Base-by-base conservation (phyloP, 2,888 invertebrate species). In the Blastobasis adustella region DNA sequence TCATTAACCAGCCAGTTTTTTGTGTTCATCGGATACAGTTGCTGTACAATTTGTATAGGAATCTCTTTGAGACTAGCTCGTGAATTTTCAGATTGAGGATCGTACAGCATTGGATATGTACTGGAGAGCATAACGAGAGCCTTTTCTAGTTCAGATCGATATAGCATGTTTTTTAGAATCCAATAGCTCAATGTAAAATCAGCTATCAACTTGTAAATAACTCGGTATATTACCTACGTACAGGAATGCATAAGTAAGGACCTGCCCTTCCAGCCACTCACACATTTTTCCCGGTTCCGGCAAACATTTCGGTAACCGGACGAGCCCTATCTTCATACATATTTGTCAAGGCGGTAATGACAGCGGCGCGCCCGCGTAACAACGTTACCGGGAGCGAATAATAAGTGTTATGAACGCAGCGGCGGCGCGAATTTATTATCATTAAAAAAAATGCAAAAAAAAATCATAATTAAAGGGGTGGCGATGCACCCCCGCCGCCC, bases 381-480 rank as follows among this genome's bases (percentile, higher is more conserved):
- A 42, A 42, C 42, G 42, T 23, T 45, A 37, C 41, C 41, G 44
- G 61, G 58, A 59, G 61, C 58, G 62, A 53, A 65, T 70, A 69
- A 73, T 68, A 70, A 68, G 69, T 63, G 58, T 56, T 58, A 67
- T 66, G 65, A 66, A 62, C 66, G 63, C 60, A 56, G 73, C 76
- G 69, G 64, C 69, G 69, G 69, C 67, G 71, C 70, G 69, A 79
- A 85, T 84, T 83, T 86, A 86, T 85, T 83, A 80, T 82, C 85
- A 83, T 85, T 83, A 82, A 85, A 86, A n/a, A 23, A 86, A 84
- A 82, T 77, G 82, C 77, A 82, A 82, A 86, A 61, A 56, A 60
- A 85, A 85, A 84, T 75, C 77, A 82, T 86, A 83, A 86, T 86
- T 79, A 85, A 85, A 82, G 79, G 82, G 86, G 83, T 77, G 83